Conservation (phyloP, 1,140 invertebrate species). For the Meloidogyne chitwoodi region DNA sequence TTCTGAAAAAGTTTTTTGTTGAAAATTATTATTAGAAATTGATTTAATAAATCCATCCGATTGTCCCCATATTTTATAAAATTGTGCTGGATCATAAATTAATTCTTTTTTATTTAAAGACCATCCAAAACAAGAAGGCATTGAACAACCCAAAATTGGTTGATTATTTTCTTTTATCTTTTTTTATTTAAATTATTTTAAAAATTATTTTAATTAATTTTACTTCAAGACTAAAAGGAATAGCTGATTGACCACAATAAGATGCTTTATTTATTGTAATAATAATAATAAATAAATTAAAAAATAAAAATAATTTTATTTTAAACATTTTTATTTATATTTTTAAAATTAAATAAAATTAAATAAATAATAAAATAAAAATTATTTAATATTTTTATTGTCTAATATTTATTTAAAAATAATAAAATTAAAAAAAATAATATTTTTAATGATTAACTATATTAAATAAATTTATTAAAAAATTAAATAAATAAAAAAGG, state of each 20-base stretch:
- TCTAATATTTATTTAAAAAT: no score
- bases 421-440: no score
- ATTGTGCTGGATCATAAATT: constrained; percentile 34
- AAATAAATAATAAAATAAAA: no score
- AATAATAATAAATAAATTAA: background rate
- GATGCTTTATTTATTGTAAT: constrained; percentile 29
- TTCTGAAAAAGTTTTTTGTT: background rate
- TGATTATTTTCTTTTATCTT: constrained; percentile 50
- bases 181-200: background rate
- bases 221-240: constrained; percentile 54
- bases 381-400: no score
- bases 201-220: constrained; percentile 8
- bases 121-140: constrained; percentile 57
- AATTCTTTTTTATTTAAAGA: constrained; percentile 31
- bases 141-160: constrained; percentile 53
- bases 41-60: constrained; percentile 26
- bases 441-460: no score
- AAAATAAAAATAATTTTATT: background rate
- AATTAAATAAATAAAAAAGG: no score
- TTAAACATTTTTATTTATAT: background rate
- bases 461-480: no score
- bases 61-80: constrained; percentile 37
- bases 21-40: background rate
- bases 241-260: constrained; percentile 46
- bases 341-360: background rate